These are phyloP conservation scores for Ladona fulva DNA, from an alignment of 1,140 invertebrate genomes.

Conservation along the genomic window DNA sequence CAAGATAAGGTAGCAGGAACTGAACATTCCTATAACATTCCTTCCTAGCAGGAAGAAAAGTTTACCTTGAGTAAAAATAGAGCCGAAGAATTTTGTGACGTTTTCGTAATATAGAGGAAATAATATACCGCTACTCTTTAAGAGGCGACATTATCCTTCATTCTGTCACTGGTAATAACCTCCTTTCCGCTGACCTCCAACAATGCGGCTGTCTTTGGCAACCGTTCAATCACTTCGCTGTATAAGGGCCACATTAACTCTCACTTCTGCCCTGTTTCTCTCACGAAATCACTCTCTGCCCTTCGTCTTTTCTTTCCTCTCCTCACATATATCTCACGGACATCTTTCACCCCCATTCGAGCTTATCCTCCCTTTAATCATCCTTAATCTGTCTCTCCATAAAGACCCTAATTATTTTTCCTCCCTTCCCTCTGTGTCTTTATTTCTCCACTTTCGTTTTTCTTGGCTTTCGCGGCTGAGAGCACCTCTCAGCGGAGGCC, in stretches of 20 bases:
- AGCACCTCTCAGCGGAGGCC: no score
- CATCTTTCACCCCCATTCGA: neutral
- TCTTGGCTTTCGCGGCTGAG: no score
- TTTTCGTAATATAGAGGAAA: no score
- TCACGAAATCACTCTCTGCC: neutral
- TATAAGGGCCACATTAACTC: slow-evolving; percentile 5
- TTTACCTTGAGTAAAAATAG: no score
- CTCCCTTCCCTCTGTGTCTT: neutral
- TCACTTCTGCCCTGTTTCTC: neutral
- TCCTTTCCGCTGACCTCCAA: neutral
- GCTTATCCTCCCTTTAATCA: neutral
- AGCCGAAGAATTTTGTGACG: no score
- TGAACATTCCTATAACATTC: no score
- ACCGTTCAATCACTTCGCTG: neutral
- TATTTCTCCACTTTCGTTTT: no score
- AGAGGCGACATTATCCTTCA: no score
- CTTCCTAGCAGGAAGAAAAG: no score
- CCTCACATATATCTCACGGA: neutral
- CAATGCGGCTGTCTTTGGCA: neutral
- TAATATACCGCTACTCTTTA: no score
- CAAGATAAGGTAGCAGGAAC: no score
- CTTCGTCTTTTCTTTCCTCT: neutral
- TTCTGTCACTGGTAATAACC: neutral
- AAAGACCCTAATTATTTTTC: neutral
- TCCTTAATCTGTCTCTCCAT: neutral